Evolutionary conservation across 2,113 vertebrate species (phyloP).

Genomic region (Zeus faber): DNA sequence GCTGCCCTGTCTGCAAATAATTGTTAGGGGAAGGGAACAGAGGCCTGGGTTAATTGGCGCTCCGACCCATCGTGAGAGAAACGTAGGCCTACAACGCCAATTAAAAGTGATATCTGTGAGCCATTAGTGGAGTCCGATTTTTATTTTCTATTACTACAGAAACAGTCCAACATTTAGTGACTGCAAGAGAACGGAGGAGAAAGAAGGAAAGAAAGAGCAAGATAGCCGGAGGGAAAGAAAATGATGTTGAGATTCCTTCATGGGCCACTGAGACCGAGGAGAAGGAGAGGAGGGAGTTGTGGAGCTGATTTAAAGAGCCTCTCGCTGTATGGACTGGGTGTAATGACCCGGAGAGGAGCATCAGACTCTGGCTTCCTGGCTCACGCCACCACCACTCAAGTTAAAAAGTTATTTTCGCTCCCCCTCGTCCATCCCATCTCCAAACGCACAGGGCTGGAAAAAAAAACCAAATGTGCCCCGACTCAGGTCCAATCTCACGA

Average conservation of each 20-base stretch:
- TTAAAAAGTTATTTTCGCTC: too few relatives aligned
- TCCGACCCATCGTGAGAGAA: slow-evolving; percentile 1
- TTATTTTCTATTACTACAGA: not conserved
- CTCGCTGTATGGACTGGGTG: slow-evolving; percentile 34
- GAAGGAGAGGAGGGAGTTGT: not conserved
- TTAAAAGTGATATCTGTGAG: slow-evolving; percentile 7
- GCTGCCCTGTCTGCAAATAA: slow-evolving; percentile 51
- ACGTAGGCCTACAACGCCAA: not conserved
- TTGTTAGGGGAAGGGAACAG: slow-evolving; percentile 17
- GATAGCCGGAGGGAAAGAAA: not conserved
- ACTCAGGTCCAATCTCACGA: too few relatives aligned
- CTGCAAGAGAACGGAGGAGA: too few relatives aligned
- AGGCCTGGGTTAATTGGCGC: slow-evolving; percentile 26
- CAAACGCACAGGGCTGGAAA: too few relatives aligned
- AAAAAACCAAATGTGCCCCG: too few relatives aligned
- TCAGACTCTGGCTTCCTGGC: slow-evolving; percentile 43
- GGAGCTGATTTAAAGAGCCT: slow-evolving; percentile 40
- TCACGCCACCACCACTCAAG: slow-evolving; percentile 29
- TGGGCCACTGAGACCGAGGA: not conserved
- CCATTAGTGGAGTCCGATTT: not conserved
- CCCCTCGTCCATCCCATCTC: too few relatives aligned
- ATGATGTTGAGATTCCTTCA: not conserved
- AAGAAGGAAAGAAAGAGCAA: too few relatives aligned
- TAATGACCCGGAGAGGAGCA: slow-evolving; percentile 55
- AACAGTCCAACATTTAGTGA: too few relatives aligned